Base-by-base conservation (phyloP, 1,140 invertebrate species). In the Euglossa dilemma region DNA sequence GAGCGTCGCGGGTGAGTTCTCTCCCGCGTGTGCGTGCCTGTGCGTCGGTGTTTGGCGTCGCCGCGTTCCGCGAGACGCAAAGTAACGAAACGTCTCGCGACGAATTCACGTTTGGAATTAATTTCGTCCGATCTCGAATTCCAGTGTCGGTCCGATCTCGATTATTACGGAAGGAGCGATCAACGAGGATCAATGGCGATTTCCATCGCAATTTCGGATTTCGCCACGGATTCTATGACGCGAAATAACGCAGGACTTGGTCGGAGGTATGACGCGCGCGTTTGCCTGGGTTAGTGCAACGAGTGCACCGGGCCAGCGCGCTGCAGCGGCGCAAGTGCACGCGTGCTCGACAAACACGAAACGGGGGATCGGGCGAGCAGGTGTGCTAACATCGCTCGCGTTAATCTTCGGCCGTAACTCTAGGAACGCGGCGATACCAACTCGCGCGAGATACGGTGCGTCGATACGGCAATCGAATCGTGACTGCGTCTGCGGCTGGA, bases 311-410 rank as follows among this genome's bases (percentile, higher is more conserved):
- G 6, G 14, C 45, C 23, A 18, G 8, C 16, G 45, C 20, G n/a
- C 6, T 50, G 36, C 57, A 28, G 16, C n/a, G 52, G 67, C 25
- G 80, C 43, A 36, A 56, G 80, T 77, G 25, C 71, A 78, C 25
- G 54, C 54, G 36, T n/a, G 81, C 63, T 81, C 47, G 63, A 56
- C 79, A 87, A 88, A 88, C 75, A 80, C 11, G 20, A 54, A 9
- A 36, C 7, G 69, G 64, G 72, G 64, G 76, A 84, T 69, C 52
- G 72, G 83, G 72, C 63, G 86, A 92, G 90, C 92, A 92, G 91
- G 92, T 93, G 91, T 90, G 86, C 91, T 83, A 93, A 93, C 92
- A 90, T 91, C 85, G 89, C 86, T 90, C 77, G 89, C 87, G 90
- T 91, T 92, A 92, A 92, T 93, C 91, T 91, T 87, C 80, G 50